phyloP scores from a whole-genome alignment of 2,797 vertebrate genomes.

The Coranthus polyacanthus region DNA sequence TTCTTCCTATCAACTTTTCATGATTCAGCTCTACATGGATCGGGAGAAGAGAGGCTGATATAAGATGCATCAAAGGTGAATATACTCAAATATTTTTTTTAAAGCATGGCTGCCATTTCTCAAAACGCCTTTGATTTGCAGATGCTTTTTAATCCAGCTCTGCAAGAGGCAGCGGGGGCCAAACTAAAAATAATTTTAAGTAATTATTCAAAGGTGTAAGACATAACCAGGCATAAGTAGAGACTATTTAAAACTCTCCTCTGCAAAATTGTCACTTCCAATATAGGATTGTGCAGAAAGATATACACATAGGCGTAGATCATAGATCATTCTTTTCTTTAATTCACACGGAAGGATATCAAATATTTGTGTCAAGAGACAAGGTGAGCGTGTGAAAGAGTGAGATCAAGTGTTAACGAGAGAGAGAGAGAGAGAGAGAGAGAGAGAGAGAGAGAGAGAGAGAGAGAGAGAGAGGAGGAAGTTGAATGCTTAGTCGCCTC shows the following conservation, averaged over 20 bases:
- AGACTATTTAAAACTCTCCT: conserved; percentile 72
- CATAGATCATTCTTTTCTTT: conserved; percentile 15
- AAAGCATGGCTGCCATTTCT: conserved; percentile 37
- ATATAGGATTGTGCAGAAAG: conserved; percentile 44
- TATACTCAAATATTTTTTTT: conserved; percentile 20
- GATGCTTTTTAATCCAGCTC: conserved; percentile 63
- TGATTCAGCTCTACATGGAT: conserved; percentile 9
- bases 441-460: conserved; percentile 43
- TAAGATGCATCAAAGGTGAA: conserved; percentile 30
- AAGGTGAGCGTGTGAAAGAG: conserved; percentile 55
- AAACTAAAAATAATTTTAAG: conserved; percentile 76
- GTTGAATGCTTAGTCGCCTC: conserved; percentile 59
- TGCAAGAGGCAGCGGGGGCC: conserved; percentile 52
- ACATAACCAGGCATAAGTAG: conserved; percentile 45
- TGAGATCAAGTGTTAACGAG: conserved; percentile 47
- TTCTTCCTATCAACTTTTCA: neutral
- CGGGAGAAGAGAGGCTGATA: conserved; percentile 20
- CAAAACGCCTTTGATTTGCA: conserved; percentile 59
- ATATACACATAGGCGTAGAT: conserved; percentile 38
- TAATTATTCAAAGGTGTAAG: conserved; percentile 71
- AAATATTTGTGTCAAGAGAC: conserved; percentile 59
- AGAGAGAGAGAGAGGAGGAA: conserved; percentile 32
- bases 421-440: conserved; percentile 26
- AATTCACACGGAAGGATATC: conserved; percentile 34
- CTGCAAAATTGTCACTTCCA: conserved; percentile 59